Base-by-base conservation (phyloP, 2,888 invertebrate species). In the Syrista parreyssii region DNA sequence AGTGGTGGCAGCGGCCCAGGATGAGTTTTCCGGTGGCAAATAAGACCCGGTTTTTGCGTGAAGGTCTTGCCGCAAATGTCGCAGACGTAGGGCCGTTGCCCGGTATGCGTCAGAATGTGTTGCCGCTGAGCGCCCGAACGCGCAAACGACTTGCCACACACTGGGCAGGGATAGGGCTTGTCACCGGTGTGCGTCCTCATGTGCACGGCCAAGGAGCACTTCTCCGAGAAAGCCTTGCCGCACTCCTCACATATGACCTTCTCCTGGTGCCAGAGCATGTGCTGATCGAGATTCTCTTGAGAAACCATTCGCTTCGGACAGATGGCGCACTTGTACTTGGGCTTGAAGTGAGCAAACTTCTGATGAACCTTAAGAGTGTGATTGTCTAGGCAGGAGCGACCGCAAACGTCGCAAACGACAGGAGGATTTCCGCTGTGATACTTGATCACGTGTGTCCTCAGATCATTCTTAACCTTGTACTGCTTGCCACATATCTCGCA, bases 331-430 rank as follows among this genome's bases (percentile, higher is more conserved):
- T 80, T 76, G 71, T 73, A 79, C 30, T 80, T 71, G n/a, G 80
- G 80, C 35, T 76, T 76, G 68, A 75, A 79, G 34, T 80, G 75
- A 32, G 73, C 76, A 30, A 72, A 75, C 69, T 80, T 78, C 35
- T 75, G 75, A 35, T 78, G 78, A 32, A 75, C 75, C 30, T 72
- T 75, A 68, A 78, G 33, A 31, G 78, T 75, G 68, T 75, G 75
- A 33, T 75, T 78, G 33, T 78, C 75, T 9, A 75, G 71, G 73
- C 75, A 78, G 4, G 75, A 75, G 69, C 35, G 77, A n/a, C 79
- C 79, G 34, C 80, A 80, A 11, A 80, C 72, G 35, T 80, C 79
- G 36, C 80, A 80, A 32, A 75, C 75, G 31, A 77, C 80, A 3
- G 75, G 78, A n/a, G 75, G 75, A 31, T 78, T 78, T 15, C 75